Evolutionary conservation across 2,797 vertebrate species (phyloP).

Genomic region (Rhinichthys osculus): DNA sequence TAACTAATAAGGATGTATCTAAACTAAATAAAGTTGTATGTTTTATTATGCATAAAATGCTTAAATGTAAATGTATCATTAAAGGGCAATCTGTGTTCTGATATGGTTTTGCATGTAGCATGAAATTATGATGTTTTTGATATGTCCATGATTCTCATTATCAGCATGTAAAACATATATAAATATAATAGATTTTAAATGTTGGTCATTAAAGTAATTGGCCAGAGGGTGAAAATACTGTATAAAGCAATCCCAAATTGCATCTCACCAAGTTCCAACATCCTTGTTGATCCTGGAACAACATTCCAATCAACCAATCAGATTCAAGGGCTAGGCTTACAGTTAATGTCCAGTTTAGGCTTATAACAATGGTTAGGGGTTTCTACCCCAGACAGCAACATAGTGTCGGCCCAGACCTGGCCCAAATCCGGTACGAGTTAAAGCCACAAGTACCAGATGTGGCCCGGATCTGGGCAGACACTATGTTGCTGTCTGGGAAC

Average conservation of each 20-base stretch:
- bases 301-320: not conserved
- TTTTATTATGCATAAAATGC: not conserved
- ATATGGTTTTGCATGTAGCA: not conserved
- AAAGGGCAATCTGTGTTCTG: not conserved
- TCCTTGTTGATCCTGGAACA: not conserved
- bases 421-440: too few species aligned
- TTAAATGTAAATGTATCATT: not conserved
- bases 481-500: too few species aligned
- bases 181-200: not conserved
- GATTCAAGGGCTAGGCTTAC: not conserved
- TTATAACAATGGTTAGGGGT: not conserved
- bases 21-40: too few species aligned
- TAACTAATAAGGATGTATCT: not conserved
- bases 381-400: too few species aligned
- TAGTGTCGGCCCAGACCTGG: too few species aligned
- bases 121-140: not conserved
- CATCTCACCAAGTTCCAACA: not conserved
- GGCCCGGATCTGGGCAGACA: too few species aligned
- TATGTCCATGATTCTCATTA: not conserved
- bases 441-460: too few species aligned
- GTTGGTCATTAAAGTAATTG: not conserved
- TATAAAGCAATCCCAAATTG: not conserved
- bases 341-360: not conserved
- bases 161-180: not conserved
- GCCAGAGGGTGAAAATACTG: not conserved